Evolutionary conservation across 1,140 invertebrate genomes (phyloP), one percentile per base, ranked within the genome.

Genomic region (Pachypeltis micranthus): DNA sequence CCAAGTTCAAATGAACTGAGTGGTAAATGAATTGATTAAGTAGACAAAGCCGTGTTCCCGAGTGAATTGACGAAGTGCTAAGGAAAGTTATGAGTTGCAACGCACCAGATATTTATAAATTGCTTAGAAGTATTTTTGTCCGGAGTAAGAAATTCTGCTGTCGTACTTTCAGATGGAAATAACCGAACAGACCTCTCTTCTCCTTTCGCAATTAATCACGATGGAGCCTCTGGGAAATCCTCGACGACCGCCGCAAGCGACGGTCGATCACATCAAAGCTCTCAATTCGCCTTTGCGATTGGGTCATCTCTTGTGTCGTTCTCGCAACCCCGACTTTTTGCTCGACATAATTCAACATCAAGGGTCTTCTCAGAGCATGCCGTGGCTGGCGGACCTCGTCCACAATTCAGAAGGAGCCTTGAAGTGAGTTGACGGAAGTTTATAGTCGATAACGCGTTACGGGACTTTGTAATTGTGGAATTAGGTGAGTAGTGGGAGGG

Each of bases 321-420:
- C 87, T 65, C 79, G 94, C 19, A 86, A 89, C 71, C 94, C 94
- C 0, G 93, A 96, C 73, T 90, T 97, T 70, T 78, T 98, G 12
- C 75, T 97, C 56, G 91, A 96, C 70, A 91, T 97, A 54, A 96
- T 97, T 72, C 88, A 93, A 67, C 75, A 90, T 61, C 87, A 80
- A 59, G 90, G 90, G 65, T 86, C 90, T 12, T 87, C 85, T 21
- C 89, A 91, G 65, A 90, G 93, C 23, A 96, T 98, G 92, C 92
- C 94, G 2, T 98, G 94, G 94, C 77, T 98, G 34, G 91, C 93
- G 14, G 92, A 96, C 73, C 76, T 98, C 28, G 90, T 98, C 14
- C 88, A 94, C 67, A 92, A 88, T 66, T 91, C 88, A 68, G 91
- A 95, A 70, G 85, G 90, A 1, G 88, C 90, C n/a, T 78, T 86